Evolutionary conservation across 2,797 vertebrate species (phyloP).

Genomic region (Centropyge bicolor): DNA sequence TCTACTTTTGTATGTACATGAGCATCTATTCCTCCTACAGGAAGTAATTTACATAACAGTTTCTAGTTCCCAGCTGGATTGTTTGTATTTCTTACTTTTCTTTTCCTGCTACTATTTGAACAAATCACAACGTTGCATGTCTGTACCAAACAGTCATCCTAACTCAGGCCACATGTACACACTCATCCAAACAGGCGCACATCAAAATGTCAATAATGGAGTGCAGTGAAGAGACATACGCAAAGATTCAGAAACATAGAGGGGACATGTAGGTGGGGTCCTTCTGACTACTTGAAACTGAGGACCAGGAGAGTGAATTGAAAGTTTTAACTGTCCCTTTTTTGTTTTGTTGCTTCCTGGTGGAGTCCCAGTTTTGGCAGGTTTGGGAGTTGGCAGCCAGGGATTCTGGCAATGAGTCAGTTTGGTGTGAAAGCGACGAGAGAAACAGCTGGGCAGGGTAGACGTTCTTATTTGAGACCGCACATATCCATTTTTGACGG

Average conservation of each 20-base stretch:
- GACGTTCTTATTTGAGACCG: neutral
- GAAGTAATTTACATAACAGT: neutral
- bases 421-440: slow-evolving; percentile 3
- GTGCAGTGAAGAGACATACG: slow-evolving; percentile 29
- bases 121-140: slow-evolving; percentile 17
- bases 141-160: slow-evolving; percentile 23
- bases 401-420: slow-evolving; percentile 19
- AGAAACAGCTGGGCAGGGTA: neutral
- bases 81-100: slow-evolving; percentile 9
- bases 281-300: slow-evolving; percentile 13
- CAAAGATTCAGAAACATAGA: slow-evolving; percentile 26
- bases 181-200: slow-evolving; percentile 3
- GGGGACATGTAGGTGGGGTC: slow-evolving; percentile 17
- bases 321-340: slow-evolving; percentile 18
- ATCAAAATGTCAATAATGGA: slow-evolving; percentile 18
- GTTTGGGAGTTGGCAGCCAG: slow-evolving; percentile 37
- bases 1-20: slow-evolving; percentile 13
- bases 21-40: slow-evolving; percentile 1
- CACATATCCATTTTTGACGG: neutral
- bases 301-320: neutral
- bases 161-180: slow-evolving; percentile 16
- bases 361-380: slow-evolving; percentile 12
- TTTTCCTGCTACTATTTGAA: slow-evolving; percentile 22
- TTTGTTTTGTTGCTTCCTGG: slow-evolving; percentile 18
- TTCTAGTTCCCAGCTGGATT: neutral